Conservation (phyloP, 1,140 invertebrate species). For the Venturia canescens region DNA sequence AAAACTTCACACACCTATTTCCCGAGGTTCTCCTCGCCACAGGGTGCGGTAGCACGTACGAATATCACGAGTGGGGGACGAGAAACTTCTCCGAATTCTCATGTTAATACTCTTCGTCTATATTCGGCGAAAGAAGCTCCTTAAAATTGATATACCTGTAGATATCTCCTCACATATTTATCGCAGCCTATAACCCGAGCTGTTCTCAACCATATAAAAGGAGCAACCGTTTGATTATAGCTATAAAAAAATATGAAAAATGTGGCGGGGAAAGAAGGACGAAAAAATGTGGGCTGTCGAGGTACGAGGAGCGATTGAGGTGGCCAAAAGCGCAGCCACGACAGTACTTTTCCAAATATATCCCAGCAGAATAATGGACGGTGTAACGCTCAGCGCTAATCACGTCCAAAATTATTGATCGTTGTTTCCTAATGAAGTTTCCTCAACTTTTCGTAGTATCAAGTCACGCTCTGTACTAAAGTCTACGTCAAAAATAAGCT, state of each 20-base stretch:
- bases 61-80: slow-evolving; percentile 60
- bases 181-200: slow-evolving; percentile 31
- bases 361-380: background rate
- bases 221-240: slow-evolving; percentile 49
- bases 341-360: background rate
- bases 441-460: background rate
- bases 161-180: slow-evolving; percentile 48
- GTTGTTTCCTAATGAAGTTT: background rate
- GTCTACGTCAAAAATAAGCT: background rate
- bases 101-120: slow-evolving; percentile 56
- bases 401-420: background rate
- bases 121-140: slow-evolving; percentile 20
- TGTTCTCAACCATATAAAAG: slow-evolving; percentile 32
- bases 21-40: slow-evolving; percentile 2
- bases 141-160: background rate
- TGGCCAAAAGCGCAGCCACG: background rate
- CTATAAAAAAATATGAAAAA: slow-evolving; percentile 25
- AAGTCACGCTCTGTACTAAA: background rate
- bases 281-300: background rate
- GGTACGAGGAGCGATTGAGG: background rate
- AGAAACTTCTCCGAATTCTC: slow-evolving; percentile 63
- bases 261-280: background rate
- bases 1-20: slow-evolving; percentile 39
- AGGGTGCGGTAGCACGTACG: slow-evolving; percentile 49
- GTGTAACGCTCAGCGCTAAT: background rate